Percentiles rank a stretch among this genome's conserved stretches.
These are phyloP conservation scores for Netta rufina DNA, from an alignment of 2,797 vertebrate genomes.

Conservation along the genomic window DNA sequence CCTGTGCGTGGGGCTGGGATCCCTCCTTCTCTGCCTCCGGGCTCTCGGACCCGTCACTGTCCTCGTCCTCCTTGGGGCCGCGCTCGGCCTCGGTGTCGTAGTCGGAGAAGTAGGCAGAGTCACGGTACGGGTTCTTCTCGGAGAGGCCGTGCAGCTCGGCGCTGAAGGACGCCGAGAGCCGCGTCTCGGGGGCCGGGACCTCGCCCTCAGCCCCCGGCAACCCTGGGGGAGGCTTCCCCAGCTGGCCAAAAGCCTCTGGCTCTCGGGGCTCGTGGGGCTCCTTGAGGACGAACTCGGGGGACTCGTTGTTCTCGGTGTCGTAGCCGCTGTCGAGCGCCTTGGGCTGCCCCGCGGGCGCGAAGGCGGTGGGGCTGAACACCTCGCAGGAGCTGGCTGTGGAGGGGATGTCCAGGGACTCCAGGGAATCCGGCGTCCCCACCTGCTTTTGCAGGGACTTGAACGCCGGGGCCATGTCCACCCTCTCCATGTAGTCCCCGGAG, in stretches of 20 bases:
- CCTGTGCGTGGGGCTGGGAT: background rate
- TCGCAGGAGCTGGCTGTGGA: slow-evolving; percentile 85
- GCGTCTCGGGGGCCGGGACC: slow-evolving; percentile 55
- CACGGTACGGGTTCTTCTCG: slow-evolving; percentile 88
- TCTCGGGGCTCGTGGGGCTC: slow-evolving; percentile 87
- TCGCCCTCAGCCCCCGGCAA: slow-evolving; percentile 77
- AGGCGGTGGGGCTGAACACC: slow-evolving; percentile 81
- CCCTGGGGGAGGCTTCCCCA: slow-evolving; percentile 74
- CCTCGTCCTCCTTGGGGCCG: slow-evolving; percentile 73
- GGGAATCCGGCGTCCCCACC: slow-evolving; percentile 87
- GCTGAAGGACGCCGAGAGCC: slow-evolving; percentile 52
- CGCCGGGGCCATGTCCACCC: slow-evolving; percentile 72
- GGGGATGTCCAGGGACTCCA: slow-evolving; percentile 89
- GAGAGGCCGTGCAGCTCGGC: slow-evolving; percentile 79
- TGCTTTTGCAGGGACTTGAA: slow-evolving; percentile 88
- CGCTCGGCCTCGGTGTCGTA: slow-evolving; percentile 87
- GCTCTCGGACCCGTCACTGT: slow-evolving; percentile 50
- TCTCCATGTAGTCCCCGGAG: slow-evolving; percentile 81
- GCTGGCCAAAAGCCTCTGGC: slow-evolving; percentile 69
- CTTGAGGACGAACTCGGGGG: slow-evolving; percentile 93
- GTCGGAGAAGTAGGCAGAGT: slow-evolving; percentile 98
- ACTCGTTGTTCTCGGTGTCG: slow-evolving; percentile 96
- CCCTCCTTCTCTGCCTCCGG: background rate
- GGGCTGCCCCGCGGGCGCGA: slow-evolving; percentile 82
- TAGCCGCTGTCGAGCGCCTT: slow-evolving; percentile 94